These are phyloP conservation scores for Huso huso DNA, from an alignment of 2,797 vertebrate species.

Conservation along the genomic window DNA sequence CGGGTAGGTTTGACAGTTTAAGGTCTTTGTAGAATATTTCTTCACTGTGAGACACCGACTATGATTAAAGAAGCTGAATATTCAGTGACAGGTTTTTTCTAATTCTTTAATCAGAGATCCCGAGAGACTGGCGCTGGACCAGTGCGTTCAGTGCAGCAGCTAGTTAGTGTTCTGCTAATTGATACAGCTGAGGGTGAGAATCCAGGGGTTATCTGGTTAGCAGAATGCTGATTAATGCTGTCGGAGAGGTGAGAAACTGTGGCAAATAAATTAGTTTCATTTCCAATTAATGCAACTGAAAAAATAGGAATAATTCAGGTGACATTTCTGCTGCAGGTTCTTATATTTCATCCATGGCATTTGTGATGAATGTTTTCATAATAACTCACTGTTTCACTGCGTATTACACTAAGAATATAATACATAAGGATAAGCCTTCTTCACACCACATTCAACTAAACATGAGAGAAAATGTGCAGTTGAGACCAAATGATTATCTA, in stretches of 20 bases:
- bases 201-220: constrained; percentile 58
- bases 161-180: constrained; percentile 44
- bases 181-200: too few relatives aligned
- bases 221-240: constrained; percentile 64
- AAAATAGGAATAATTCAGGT: background rate
- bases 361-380: too few relatives aligned
- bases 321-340: constrained; percentile 28
- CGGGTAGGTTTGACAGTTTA: constrained; percentile 60
- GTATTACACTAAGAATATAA: too few relatives aligned
- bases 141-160: constrained; percentile 34
- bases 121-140: constrained; percentile 46
- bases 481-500: too few relatives aligned
- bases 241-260: constrained; percentile 33
- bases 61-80: constrained; percentile 55
- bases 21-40: constrained; percentile 44
- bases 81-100: constrained; percentile 43
- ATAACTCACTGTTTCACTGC: too few relatives aligned
- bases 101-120: constrained; percentile 64
- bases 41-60: constrained; percentile 40
- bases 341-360: constrained; percentile 25
- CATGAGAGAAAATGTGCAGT: too few relatives aligned
- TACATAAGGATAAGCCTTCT: too few relatives aligned
- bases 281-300: constrained; percentile 23
- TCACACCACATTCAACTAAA: too few relatives aligned
- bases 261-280: constrained; percentile 27